phyloP scores from a whole-genome alignment of 2,113 vertebrate genomes.

The Noctilio leporinus region DNA sequence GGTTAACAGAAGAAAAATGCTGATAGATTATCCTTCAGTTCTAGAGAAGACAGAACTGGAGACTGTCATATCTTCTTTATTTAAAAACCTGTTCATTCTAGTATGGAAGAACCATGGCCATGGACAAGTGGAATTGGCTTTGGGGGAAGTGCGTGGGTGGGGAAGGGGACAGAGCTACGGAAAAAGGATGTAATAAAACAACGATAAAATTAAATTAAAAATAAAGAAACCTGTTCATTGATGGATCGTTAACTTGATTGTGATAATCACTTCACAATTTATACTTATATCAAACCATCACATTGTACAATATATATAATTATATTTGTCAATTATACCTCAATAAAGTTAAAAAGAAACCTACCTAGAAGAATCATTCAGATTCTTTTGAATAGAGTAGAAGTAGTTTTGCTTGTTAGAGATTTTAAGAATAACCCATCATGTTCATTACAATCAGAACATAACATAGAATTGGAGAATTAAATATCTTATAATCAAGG shows the following conservation, averaged over 20 bases:
- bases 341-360: not conserved
- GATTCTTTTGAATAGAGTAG: not conserved
- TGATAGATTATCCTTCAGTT: not conserved
- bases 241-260: not conserved
- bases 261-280: not conserved
- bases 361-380: not conserved
- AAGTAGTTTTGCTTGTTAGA: not conserved
- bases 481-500: not conserved
- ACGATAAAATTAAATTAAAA: no score
- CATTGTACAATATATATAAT: not conserved
- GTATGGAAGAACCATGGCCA: no score
- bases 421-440: not conserved
- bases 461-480: not conserved
- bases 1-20: not conserved
- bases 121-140: no score
- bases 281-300: not conserved
- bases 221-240: no score
- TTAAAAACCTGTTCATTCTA: not conserved
- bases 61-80: not conserved
- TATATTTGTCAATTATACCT: not conserved
- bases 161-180: no score
- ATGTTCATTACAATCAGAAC: not conserved
- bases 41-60: not conserved
- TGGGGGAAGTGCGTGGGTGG: no score
- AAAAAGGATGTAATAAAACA: no score